phyloP scores from a whole-genome alignment of 2,888 invertebrate genomes.

The Phania funesta region DNA sequence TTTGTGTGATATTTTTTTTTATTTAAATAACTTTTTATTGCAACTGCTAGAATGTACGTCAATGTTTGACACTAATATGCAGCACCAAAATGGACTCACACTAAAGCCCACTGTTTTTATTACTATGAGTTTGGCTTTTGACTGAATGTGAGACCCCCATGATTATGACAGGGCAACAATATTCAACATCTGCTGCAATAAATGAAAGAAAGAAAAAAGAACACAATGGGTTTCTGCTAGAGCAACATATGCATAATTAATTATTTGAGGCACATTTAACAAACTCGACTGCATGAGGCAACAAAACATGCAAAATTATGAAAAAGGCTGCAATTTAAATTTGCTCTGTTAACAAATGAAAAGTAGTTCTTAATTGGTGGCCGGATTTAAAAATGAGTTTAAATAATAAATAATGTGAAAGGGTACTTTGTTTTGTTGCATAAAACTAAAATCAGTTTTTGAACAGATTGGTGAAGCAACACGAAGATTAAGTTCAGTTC shows the following conservation, averaged over 20 bases:
- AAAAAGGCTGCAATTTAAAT: conserved; percentile 1
- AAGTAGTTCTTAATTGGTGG: conserved; percentile 21
- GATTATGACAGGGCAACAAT: conserved; percentile 35
- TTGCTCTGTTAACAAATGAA: not conserved
- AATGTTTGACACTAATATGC: conserved; percentile 55
- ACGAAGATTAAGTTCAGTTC: too few relatives aligned
- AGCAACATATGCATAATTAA: conserved; percentile 63
- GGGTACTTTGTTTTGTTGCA: too few relatives aligned
- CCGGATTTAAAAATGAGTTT: conserved; percentile 15
- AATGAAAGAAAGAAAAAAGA: not conserved
- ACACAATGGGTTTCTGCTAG: conserved; percentile 37
- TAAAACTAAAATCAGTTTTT: too few relatives aligned
- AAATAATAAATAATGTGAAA: conserved; percentile 34
- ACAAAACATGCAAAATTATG: conserved; percentile 1
- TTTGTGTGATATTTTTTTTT: not conserved
- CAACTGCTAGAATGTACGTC: conserved; percentile 49
- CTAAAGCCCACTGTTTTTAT: conserved; percentile 6
- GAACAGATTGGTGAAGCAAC: too few relatives aligned
- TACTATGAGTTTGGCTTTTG: not conserved
- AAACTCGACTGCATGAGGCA: conserved; percentile 41
- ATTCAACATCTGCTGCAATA: conserved; percentile 5
- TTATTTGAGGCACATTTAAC: conserved; percentile 52
- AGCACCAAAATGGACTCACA: conserved; percentile 10
- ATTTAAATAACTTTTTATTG: not conserved
- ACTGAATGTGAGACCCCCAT: conserved; percentile 10